phyloP scores from a whole-genome alignment of 2,888 invertebrate genomes.

The Glaucopsyche alexis region DNA sequence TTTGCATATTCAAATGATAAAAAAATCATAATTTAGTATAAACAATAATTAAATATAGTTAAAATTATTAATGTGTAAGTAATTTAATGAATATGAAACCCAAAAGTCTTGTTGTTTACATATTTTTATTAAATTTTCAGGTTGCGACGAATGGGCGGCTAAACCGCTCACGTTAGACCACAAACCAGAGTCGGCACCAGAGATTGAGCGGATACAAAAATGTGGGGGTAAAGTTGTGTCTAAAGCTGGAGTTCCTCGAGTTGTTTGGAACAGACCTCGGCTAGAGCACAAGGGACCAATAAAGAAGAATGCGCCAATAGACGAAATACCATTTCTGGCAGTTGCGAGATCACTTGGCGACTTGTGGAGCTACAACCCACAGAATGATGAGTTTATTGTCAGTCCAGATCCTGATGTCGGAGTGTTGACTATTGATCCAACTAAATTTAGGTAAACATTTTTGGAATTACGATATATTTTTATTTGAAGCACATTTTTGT shows the following conservation, averaged over 20 bases:
- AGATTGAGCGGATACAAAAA: slow-evolving; percentile 90
- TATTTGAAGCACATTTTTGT: too few relatives aligned
- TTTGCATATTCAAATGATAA: too few relatives aligned
- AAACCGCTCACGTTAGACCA: slow-evolving; percentile 94
- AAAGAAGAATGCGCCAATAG: slow-evolving; percentile 92
- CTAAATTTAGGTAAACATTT: slow-evolving; percentile 78
- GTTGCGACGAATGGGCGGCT: slow-evolving; percentile 87
- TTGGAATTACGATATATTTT: too few relatives aligned
- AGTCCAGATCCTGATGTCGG: slow-evolving; percentile 98
- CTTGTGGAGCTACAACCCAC: slow-evolving; percentile 97
- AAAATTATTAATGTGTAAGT: too few relatives aligned
- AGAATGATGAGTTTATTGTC: slow-evolving; percentile 95
- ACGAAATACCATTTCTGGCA: slow-evolving; percentile 97
- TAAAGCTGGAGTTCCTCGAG: slow-evolving; percentile 93
- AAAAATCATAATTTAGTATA: too few relatives aligned
- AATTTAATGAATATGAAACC: too few relatives aligned
- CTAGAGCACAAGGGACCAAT: slow-evolving; percentile 91
- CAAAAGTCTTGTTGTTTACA: too few relatives aligned
- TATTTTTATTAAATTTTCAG: slow-evolving; percentile 40
- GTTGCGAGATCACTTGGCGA: slow-evolving; percentile 98
- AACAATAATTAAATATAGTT: too few relatives aligned
- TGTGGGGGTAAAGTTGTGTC: slow-evolving; percentile 87
- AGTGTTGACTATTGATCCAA: slow-evolving; percentile 89
- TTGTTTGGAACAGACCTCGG: slow-evolving; percentile 97
- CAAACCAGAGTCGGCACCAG: slow-evolving; percentile 93